Evolutionary conservation across 2,797 vertebrate species (phyloP).

Genomic region (Decapterus maruadsi): DNA sequence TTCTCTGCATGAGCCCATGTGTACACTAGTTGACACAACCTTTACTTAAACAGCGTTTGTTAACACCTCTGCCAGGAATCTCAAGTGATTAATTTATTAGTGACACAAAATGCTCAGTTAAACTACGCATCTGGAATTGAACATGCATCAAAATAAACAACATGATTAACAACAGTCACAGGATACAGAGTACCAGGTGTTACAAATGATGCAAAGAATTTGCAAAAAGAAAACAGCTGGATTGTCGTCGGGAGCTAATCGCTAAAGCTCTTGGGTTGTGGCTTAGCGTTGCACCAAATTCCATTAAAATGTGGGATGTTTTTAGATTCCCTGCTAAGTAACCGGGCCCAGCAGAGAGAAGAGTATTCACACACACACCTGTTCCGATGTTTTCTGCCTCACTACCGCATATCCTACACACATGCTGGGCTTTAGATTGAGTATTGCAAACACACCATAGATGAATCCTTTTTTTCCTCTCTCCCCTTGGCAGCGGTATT

Average conservation of each 20-base stretch:
- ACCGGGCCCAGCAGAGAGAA: conserved; percentile 6
- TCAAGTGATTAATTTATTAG: conserved; percentile 7
- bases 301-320: not conserved
- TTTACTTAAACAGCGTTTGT: conserved; percentile 4
- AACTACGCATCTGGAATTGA: not conserved
- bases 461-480: conserved; percentile 5
- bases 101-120: not conserved
- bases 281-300: not conserved
- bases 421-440: not conserved
- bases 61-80: conserved; percentile 5
- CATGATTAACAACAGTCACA: not conserved
- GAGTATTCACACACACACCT: conserved; percentile 5
- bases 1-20: not conserved
- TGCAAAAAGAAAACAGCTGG: too few species aligned
- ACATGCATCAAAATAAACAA: not conserved
- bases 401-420: conserved; percentile 1
- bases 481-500: not conserved
- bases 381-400: not conserved
- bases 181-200: not conserved
- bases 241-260: not conserved
- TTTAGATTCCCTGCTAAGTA: not conserved
- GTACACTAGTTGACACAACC: not conserved
- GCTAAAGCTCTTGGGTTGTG: not conserved
- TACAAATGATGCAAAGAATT: not conserved
- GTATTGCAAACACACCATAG: conserved; percentile 4